phyloP scores from a whole-genome alignment of 2,113 vertebrate genomes.

The Circaetus gallicus region DNA sequence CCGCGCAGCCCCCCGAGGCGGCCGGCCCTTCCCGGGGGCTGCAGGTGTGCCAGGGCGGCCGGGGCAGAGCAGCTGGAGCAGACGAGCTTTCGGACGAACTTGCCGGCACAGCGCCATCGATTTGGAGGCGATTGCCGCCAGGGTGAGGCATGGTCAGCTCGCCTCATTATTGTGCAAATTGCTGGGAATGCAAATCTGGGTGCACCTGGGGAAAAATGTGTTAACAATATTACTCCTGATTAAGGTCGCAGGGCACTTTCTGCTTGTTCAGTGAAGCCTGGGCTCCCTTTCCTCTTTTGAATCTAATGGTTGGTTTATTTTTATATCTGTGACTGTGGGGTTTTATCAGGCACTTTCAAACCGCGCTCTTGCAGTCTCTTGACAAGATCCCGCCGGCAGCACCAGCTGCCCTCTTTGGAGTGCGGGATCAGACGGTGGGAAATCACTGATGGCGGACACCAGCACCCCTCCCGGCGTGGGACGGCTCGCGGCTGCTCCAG shows the following conservation, averaged over 20 bases:
- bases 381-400: not conserved
- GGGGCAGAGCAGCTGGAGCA: not conserved
- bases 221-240: not conserved
- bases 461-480: rapidly evolving
- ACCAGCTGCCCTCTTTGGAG: rapidly evolving
- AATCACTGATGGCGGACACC: not conserved
- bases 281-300: not conserved
- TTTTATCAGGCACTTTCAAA: not conserved
- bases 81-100: not conserved
- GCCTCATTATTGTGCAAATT: not conserved
- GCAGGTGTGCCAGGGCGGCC: not conserved
- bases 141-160: not conserved
- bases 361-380: not conserved
- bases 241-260: not conserved
- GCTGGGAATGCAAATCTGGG: not conserved
- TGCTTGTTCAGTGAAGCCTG: not conserved
- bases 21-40: rapidly evolving
- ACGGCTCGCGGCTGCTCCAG: not conserved
- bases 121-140: not conserved
- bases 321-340: not conserved
- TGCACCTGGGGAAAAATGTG: not conserved
- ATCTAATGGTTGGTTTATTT: not conserved
- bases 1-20: not conserved
- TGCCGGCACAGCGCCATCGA: rapidly evolving
- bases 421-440: rapidly evolving